These are phyloP conservation scores for Rhaphigaster nebulosa DNA, from an alignment of 2,888 invertebrate species.

Conservation along the genomic window DNA sequence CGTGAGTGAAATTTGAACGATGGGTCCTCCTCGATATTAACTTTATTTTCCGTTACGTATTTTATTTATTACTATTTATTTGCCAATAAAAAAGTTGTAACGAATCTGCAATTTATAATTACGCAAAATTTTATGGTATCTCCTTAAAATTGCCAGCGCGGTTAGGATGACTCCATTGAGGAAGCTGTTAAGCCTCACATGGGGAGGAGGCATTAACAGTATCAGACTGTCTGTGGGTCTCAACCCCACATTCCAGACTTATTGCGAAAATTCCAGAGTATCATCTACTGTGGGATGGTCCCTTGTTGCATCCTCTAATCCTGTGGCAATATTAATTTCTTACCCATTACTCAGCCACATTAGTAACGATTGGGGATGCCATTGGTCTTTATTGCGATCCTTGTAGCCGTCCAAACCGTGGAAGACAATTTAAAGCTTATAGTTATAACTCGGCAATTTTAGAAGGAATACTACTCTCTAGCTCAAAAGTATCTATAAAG, in stretches of 20 bases:
- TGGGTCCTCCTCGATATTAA: too few relatives aligned
- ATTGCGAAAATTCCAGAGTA: slow-evolving; percentile 68
- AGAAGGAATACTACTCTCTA: too few relatives aligned
- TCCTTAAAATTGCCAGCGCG: background rate
- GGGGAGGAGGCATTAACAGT: background rate
- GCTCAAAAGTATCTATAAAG: too few relatives aligned
- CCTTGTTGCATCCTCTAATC: slow-evolving; percentile 18
- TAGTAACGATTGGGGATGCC: slow-evolving; percentile 32
- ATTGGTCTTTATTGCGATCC: background rate
- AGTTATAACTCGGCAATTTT: background rate
- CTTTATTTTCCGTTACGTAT: too few relatives aligned
- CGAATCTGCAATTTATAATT: background rate
- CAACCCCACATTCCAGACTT: slow-evolving; percentile 69
- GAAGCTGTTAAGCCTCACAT: background rate
- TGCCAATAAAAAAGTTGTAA: too few relatives aligned
- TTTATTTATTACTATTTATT: too few relatives aligned
- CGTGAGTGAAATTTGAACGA: too few relatives aligned
- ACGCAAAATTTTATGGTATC: background rate
- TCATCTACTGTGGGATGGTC: background rate
- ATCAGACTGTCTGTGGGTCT: background rate
- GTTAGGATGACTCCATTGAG: background rate
- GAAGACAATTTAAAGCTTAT: background rate
- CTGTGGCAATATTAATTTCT: slow-evolving; percentile 13
- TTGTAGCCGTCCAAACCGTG: background rate
- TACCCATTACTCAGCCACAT: slow-evolving; percentile 44